These are phyloP conservation scores for Dasysyrphus albostriatus DNA, from an alignment of 2,888 invertebrate genomes.

Conservation along the genomic window DNA sequence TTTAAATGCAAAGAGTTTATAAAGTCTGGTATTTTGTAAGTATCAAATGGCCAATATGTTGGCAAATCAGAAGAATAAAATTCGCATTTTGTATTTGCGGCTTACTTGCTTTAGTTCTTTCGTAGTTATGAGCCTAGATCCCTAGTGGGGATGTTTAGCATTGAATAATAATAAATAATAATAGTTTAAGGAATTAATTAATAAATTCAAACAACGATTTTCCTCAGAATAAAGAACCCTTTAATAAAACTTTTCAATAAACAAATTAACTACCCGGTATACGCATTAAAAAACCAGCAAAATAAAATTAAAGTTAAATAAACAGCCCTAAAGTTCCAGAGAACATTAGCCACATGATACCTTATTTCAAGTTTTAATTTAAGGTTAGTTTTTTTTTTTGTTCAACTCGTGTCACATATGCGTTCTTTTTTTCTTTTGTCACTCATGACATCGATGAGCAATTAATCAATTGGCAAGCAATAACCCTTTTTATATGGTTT, in stretches of 20 bases:
- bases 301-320: background rate
- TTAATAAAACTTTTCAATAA: background rate
- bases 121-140: too few relatives aligned
- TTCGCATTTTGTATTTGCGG: too few relatives aligned
- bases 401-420: constrained; percentile 57
- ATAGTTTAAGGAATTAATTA: too few relatives aligned
- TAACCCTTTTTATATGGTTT: constrained; percentile 69
- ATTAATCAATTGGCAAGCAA: constrained; percentile 73
- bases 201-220: background rate
- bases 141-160: too few relatives aligned
- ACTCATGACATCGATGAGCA: constrained; percentile 62
- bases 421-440: constrained; percentile 49
- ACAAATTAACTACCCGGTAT: background rate
- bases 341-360: constrained; percentile 62
- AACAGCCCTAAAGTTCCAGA: background rate
- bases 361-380: background rate
- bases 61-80: too few relatives aligned
- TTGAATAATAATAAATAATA: too few relatives aligned
- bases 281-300: background rate
- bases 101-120: too few relatives aligned
- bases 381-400: background rate
- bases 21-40: too few relatives aligned
- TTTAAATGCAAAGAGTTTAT: too few relatives aligned
- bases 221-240: background rate
- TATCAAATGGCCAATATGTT: too few relatives aligned